Evolutionary conservation across 2,797 vertebrate species (phyloP).

Genomic region (Gymnodraco acuticeps): DNA sequence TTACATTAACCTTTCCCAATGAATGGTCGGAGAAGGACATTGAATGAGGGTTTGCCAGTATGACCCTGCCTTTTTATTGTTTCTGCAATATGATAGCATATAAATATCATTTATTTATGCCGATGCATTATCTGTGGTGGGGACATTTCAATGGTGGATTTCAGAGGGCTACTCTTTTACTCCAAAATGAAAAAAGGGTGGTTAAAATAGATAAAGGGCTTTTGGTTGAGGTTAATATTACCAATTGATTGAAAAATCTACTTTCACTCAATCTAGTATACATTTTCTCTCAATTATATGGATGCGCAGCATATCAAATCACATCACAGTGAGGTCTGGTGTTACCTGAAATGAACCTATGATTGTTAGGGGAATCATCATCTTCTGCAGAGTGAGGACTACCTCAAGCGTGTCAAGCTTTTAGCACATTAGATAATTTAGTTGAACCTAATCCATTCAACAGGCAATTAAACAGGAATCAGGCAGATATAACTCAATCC

Average conservation of each 20-base stretch:
- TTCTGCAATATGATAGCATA: not conserved
- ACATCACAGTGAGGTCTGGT: not conserved
- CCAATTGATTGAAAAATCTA: not conserved
- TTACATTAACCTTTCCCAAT: slow-evolving; percentile 7
- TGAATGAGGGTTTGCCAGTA: not conserved
- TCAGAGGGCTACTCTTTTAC: slow-evolving; percentile 2
- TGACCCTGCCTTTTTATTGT: not conserved
- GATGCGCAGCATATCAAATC: not conserved
- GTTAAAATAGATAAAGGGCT: not conserved
- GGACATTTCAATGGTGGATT: not conserved
- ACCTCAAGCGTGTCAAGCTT: slow-evolving; percentile 7
- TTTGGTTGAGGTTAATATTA: not conserved
- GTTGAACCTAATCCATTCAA: not conserved
- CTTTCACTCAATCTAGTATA: not conserved
- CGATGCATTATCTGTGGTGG: not conserved
- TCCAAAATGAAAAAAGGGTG: not conserved
- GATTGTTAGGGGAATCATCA: slow-evolving; percentile 10
- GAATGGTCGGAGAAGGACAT: not conserved
- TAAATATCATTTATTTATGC: not conserved
- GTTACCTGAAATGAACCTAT: slow-evolving; percentile 44
- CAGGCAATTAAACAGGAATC: slow-evolving; percentile 11
- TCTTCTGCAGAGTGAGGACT: slow-evolving; percentile 3
- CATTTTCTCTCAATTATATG: not conserved
- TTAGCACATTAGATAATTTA: slow-evolving; percentile 2
- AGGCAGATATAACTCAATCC: not conserved